phyloP scores from a whole-genome alignment of 2,797 vertebrate genomes.

The Trichosurus vulpecula region DNA sequence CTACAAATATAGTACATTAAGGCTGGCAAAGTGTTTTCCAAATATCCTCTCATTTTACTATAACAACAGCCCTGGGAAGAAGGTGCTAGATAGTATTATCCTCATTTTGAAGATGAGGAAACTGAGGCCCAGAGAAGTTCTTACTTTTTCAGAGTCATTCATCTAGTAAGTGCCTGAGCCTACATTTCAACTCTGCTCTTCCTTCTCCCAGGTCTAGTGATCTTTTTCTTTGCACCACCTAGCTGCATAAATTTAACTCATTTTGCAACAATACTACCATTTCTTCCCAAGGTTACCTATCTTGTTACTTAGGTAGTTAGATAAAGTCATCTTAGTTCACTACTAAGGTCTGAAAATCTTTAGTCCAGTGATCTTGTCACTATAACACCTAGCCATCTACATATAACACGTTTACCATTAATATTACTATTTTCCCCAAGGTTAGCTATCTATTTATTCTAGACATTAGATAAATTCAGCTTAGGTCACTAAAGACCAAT shows the following conservation, averaged over 20 bases:
- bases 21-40: not conserved
- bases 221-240: not conserved
- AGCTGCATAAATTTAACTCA: not conserved
- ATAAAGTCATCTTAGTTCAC: not conserved
- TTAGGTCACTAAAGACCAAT: not conserved
- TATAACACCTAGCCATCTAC: not conserved
- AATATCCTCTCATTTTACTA: not conserved
- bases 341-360: not conserved
- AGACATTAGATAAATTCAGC: not conserved
- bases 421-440: not conserved
- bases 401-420: not conserved
- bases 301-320: not conserved
- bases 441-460: not conserved
- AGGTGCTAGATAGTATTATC: not conserved
- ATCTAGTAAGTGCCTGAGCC: not conserved
- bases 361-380: not conserved
- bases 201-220: not conserved
- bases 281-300: not conserved
- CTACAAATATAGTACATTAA: not conserved
- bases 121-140: not conserved
- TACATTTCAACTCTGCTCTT: not conserved
- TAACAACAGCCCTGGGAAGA: not conserved
- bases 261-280: not conserved
- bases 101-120: not conserved
- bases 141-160: not conserved